A percentile compares a stretch with the other conserved stretches of the same genome.
phyloP scores from a whole-genome alignment of 2,888 invertebrate genomes.

The Empis stercorea region DNA sequence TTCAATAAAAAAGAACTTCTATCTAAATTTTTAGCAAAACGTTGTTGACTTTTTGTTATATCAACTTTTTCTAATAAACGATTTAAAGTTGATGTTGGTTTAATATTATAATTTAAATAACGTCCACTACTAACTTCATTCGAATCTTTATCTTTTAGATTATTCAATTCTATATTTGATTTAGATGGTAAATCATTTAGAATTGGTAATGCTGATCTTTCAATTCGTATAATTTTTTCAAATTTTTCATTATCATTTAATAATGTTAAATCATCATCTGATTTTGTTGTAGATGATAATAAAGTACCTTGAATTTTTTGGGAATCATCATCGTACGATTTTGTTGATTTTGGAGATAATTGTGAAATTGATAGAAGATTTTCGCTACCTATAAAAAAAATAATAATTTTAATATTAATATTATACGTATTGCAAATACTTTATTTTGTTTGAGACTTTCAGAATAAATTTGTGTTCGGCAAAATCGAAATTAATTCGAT shows the following conservation, averaged over 20 bases:
- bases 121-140: slow-evolving; percentile 16
- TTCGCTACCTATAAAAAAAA: neutral
- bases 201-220: slow-evolving; percentile 45
- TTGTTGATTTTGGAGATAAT: slow-evolving; percentile 53
- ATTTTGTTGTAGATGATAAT: slow-evolving; percentile 3
- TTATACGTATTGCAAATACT: too few relatives aligned
- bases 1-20: slow-evolving; percentile 35
- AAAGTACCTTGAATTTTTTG: slow-evolving; percentile 22
- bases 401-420: too few relatives aligned
- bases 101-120: slow-evolving; percentile 33
- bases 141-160: slow-evolving; percentile 19
- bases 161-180: slow-evolving; percentile 23
- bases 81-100: slow-evolving; percentile 29
- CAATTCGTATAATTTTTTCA: slow-evolving; percentile 35
- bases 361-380: slow-evolving; percentile 43
- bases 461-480: too few relatives aligned
- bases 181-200: slow-evolving; percentile 41
- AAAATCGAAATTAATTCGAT: too few relatives aligned
- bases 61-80: slow-evolving; percentile 18
- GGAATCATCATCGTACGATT: slow-evolving; percentile 6
- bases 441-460: too few relatives aligned
- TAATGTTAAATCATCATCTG: slow-evolving; percentile 3
- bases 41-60: slow-evolving; percentile 22
- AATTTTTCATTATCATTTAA: slow-evolving; percentile 24
- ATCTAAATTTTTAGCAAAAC: slow-evolving; percentile 26